Conservation (phyloP, 2,888 invertebrate species). For the Operophtera brumata region DNA sequence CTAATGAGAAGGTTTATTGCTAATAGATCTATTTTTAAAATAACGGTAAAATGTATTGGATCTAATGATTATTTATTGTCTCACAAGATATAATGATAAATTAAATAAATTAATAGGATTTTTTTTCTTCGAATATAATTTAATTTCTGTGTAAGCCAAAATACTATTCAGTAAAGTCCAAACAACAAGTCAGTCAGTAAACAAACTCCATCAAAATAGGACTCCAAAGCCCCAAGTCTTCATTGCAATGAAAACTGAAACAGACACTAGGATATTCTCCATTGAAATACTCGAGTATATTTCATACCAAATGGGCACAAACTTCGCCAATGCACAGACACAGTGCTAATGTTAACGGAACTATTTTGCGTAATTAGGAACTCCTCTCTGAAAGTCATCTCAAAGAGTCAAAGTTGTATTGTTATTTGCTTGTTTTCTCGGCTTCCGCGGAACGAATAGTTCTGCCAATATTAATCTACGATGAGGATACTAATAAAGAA, state of each 20-base stretch:
- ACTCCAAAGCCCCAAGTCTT: background rate
- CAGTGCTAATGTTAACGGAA: constrained; percentile 33
- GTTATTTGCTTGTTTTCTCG: constrained; percentile 45
- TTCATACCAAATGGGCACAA: constrained; percentile 20
- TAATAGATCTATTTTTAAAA: too few relatives aligned
- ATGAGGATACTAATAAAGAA: constrained; percentile 18
- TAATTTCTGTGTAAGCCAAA: too few relatives aligned
- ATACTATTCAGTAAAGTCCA: too few relatives aligned
- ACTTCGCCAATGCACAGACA: constrained; percentile 23
- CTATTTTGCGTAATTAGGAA: constrained; percentile 53
- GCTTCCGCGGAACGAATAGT: constrained; percentile 30
- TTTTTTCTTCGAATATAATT: too few relatives aligned
- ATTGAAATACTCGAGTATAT: background rate
- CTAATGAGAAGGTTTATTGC: too few relatives aligned
- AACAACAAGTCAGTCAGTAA: too few relatives aligned
- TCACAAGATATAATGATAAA: too few relatives aligned
- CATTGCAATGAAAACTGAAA: background rate
- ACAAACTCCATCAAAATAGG: too few relatives aligned
- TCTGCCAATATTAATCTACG: constrained; percentile 33
- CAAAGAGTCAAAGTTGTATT: constrained; percentile 56
- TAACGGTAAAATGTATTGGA: too few relatives aligned
- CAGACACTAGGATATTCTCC: background rate
- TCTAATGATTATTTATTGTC: too few relatives aligned
- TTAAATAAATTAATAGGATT: too few relatives aligned
- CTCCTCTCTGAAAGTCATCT: constrained; percentile 49